These are phyloP conservation scores for Idaea straminata DNA, from an alignment of 2,888 invertebrate genomes.

Conservation along the genomic window DNA sequence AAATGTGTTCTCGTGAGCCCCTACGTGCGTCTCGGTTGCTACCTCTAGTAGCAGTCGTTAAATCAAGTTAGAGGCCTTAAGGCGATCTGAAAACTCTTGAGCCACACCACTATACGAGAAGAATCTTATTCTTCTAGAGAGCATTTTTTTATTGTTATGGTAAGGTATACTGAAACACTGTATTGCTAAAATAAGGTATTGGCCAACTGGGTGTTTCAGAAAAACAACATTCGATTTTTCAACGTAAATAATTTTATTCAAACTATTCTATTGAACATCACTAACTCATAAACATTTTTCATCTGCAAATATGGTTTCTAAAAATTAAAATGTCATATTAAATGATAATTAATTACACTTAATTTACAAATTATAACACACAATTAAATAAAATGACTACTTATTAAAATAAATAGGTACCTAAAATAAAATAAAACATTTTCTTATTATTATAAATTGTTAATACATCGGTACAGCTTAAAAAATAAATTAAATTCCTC, in stretches of 20 bases:
- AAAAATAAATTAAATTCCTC: conserved; percentile 51
- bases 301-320: conserved; percentile 76
- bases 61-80: no score
- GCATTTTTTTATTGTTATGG: no score
- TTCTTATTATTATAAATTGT: conserved; percentile 54
- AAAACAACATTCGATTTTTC: conserved; percentile 71
- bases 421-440: conserved; percentile 67
- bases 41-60: no score
- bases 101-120: no score
- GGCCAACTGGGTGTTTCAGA: conserved; percentile 4
- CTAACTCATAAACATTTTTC: conserved; percentile 79
- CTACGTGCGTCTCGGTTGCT: no score
- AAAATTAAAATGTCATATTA: conserved; percentile 49
- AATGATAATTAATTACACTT: conserved; percentile 60
- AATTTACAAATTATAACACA: conserved; percentile 63
- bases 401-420: conserved; percentile 71
- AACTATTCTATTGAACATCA: conserved; percentile 80
- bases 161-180: no score
- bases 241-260: conserved; percentile 81
- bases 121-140: no score
- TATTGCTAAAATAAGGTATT: not conserved
- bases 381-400: conserved; percentile 70
- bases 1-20: no score
- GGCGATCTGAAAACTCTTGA: no score
- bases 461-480: conserved; percentile 66